Evolutionary conservation across 2,797 vertebrate species (phyloP).

Genomic region (Podarcis siculus): DNA sequence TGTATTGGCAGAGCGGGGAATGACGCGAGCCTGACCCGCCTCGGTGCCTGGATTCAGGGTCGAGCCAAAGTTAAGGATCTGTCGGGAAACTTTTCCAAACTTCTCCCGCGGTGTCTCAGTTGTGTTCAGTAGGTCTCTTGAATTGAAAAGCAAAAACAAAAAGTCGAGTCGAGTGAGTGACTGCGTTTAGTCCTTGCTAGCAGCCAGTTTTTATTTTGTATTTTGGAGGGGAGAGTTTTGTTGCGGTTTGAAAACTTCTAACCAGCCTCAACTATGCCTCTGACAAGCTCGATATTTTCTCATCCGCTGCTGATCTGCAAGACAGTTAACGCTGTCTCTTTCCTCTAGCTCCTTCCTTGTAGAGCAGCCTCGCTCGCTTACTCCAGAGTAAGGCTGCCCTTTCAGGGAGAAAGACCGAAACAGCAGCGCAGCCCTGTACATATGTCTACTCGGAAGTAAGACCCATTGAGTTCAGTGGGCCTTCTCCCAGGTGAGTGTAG

Average conservation of each 20-base stretch:
- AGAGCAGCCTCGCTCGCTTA: conserved; percentile 6
- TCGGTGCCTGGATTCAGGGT: background rate
- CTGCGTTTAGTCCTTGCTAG: background rate
- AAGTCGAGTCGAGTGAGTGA: too few species aligned
- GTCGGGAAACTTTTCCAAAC: background rate
- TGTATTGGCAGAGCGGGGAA: background rate
- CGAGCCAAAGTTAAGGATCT: background rate
- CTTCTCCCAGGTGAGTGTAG: background rate
- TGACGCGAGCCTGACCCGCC: too few species aligned
- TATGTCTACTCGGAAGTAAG: background rate
- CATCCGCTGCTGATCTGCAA: background rate
- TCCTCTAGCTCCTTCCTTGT: conserved; percentile 1
- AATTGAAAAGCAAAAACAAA: too few species aligned
- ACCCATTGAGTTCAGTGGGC: background rate
- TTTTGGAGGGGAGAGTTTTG: background rate
- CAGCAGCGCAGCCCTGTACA: background rate
- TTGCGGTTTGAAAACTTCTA: background rate
- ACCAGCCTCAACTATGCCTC: background rate
- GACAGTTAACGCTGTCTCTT: background rate
- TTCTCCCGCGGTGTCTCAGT: background rate
- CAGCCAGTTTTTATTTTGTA: background rate
- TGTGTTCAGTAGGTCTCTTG: background rate
- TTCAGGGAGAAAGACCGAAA: background rate
- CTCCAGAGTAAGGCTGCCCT: background rate
- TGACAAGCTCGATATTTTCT: background rate